Evolutionary conservation across 2,888 invertebrate species (phyloP).

Genomic region (Chloroclysta siterata): DNA sequence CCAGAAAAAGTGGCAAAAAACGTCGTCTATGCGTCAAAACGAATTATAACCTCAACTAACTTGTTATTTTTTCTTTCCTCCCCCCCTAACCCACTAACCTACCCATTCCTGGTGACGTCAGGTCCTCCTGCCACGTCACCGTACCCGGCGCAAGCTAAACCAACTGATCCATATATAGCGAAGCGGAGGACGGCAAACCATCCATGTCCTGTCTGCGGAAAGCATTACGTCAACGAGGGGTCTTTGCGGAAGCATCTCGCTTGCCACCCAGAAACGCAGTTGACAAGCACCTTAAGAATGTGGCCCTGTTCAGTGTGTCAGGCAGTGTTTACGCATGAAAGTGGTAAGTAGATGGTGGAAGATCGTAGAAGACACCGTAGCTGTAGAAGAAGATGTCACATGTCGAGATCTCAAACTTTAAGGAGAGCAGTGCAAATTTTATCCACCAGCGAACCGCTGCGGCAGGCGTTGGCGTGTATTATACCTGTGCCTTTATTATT

Average conservation of each 20-base stretch:
- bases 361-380: conserved; percentile 9
- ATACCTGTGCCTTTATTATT: background rate
- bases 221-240: conserved; percentile 97
- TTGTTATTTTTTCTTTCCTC: conserved; percentile 58
- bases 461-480: background rate
- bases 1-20: conserved; percentile 31
- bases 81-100: conserved; percentile 79
- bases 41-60: conserved; percentile 61
- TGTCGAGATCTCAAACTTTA: background rate
- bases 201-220: conserved; percentile 97
- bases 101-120: conserved; percentile 81
- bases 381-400: too few relatives aligned
- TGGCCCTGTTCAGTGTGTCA: conserved; percentile 98
- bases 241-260: conserved; percentile 96
- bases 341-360: conserved; percentile 85
- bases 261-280: conserved; percentile 96
- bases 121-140: conserved; percentile 87
- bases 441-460: background rate
- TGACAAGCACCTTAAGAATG: conserved; percentile 95
- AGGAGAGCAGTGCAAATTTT: background rate
- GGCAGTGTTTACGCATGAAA: conserved; percentile 97
- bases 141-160: conserved; percentile 84
- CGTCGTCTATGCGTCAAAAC: conserved; percentile 46
- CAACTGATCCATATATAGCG: conserved; percentile 93
- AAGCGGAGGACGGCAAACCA: conserved; percentile 97